A percentile compares a stretch with the other conserved stretches of the same genome.
Evolutionary conservation across 2,797 vertebrate genomes (phyloP).

Genomic region (Dendrocincla fuliginosa): DNA sequence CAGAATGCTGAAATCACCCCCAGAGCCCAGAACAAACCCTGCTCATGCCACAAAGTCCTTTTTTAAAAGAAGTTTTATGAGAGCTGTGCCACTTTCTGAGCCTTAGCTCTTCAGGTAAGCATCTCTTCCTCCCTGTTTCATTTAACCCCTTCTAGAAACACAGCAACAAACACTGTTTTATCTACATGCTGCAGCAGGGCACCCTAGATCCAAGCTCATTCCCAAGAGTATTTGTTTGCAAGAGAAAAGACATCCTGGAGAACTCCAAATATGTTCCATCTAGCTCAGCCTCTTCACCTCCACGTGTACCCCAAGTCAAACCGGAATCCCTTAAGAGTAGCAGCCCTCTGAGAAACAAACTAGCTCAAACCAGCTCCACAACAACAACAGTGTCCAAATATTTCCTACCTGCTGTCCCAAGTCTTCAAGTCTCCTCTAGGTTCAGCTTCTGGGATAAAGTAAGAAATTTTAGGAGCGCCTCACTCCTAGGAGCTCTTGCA

Average conservation of each 20-base stretch:
- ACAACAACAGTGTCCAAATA: accelerated
- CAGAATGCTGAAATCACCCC: not conserved
- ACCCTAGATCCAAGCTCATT: not conserved
- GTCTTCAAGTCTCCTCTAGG: not conserved
- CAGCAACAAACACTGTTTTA: not conserved
- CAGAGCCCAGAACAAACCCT: not conserved
- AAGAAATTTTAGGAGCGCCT: accelerated
- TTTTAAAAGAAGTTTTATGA: not conserved
- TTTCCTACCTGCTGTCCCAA: not conserved
- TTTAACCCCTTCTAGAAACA: not conserved
- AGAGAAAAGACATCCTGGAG: not conserved
- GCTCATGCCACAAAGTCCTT: accelerated
- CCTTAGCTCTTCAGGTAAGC: not conserved
- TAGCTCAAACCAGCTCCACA: not conserved
- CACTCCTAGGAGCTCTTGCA: not conserved
- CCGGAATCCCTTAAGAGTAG: not conserved
- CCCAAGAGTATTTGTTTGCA: not conserved
- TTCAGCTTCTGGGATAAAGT: not conserved
- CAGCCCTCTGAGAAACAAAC: not conserved
- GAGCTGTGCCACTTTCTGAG: not conserved
- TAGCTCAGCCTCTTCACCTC: not conserved
- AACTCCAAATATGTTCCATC: accelerated
- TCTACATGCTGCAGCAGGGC: not conserved
- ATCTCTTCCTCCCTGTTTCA: not conserved
- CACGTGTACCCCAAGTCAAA: not conserved